These are phyloP conservation scores for Passer montanus DNA, from an alignment of 2,113 vertebrate species.

Conservation along the genomic window DNA sequence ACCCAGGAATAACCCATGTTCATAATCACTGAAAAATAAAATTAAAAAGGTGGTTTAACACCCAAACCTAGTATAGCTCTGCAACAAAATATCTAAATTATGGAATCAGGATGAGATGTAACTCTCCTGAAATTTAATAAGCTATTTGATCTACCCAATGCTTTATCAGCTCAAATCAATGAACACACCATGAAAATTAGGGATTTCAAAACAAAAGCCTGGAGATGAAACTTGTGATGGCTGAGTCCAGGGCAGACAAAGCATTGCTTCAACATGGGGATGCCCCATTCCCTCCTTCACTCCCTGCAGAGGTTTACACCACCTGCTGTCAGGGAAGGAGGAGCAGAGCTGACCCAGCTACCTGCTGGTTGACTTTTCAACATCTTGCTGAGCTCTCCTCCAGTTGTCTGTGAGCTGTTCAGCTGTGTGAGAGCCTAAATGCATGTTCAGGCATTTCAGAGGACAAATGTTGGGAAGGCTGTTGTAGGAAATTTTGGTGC, in stretches of 20 bases:
- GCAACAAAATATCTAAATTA: neutral
- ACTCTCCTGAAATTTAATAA: neutral
- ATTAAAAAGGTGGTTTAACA: neutral
- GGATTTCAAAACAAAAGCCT: neutral
- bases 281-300: neutral
- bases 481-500: neutral
- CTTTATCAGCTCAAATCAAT: neutral
- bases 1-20: neutral
- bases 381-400: neutral
- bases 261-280: fast-evolving
- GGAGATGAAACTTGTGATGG: neutral
- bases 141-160: neutral
- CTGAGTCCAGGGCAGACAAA: neutral
- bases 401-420: neutral
- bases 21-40: too few relatives aligned
- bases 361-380: neutral
- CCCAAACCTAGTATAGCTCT: neutral
- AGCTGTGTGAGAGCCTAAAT: neutral
- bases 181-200: neutral
- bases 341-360: neutral
- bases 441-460: neutral
- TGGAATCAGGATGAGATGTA: neutral
- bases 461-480: neutral
- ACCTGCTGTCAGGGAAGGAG: neutral
- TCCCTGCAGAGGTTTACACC: neutral